Evolutionary conservation across 1,140 invertebrate species (phyloP), one percentile per base, ranked within the genome.

Genomic region (Aphidius gifuensis): DNA sequence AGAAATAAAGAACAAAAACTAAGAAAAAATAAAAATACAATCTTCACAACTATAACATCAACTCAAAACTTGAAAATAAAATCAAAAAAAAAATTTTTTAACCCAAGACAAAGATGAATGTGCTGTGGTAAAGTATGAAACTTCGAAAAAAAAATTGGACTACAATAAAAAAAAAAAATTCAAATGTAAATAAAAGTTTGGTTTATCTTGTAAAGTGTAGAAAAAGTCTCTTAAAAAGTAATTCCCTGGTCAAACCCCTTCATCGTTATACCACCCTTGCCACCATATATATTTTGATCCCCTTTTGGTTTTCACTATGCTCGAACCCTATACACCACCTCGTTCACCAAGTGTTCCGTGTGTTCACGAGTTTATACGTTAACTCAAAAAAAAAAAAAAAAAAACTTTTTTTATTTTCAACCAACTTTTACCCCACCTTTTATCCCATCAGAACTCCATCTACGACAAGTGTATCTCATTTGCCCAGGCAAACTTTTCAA

Each of bases 161-260:
- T 47, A n/a, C 5, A 47, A 47, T 32, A n/a, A 47, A n/a, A 6
- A 47, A 47, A 40, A 45, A 9, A 44, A 56, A 11, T 6, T 57
- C 40, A 45, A 62, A 57, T 40, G 53, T 62, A 57, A 62, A 62
- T 46, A 62, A 57, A 57, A 57, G 46, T 57, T 46, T 61, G 23
- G 53, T 61, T 61, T 61, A 55, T 61, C 60, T 61, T 56, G 47
- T 61, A 61, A 61, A 61, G 60, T 57, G 54, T 46, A 23, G 49
- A 42, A 45, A 60, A 53, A 60, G 59, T 60, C 59, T 53, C 42
- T 60, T 51, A 43, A 57, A 62, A 57, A 62, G 54, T 62, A 54
- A 43, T 57, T 50, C 61, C 49, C 8, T 16, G 47, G 46, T 44
- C 45, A 48, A 43, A 38, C 53, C 53, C 42, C 53, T 9, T 9